Conservation (phyloP, 2,113 vertebrate genomes). For the Vicugna pacos region DNA sequence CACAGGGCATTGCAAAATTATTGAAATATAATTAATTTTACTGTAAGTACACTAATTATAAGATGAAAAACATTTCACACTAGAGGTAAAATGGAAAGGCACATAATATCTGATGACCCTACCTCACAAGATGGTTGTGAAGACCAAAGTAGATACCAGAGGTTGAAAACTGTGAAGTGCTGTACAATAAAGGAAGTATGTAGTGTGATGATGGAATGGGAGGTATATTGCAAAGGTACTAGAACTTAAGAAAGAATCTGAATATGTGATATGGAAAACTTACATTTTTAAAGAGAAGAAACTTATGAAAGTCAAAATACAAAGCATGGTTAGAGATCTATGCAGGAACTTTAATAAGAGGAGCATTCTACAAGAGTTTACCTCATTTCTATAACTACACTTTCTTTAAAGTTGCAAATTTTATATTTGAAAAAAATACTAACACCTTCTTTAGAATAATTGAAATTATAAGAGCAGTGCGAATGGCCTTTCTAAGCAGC, state of each 20-base stretch:
- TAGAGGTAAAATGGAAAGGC: neutral
- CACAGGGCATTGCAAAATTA: neutral
- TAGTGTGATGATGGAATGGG: neutral
- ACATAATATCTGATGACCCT: neutral
- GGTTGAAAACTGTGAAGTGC: neutral
- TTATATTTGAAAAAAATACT: neutral
- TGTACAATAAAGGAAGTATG: neutral
- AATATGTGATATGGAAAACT: neutral
- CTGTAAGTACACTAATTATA: neutral
- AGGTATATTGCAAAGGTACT: neutral
- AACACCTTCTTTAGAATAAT: neutral
- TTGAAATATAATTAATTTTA: neutral
- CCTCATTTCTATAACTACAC: neutral
- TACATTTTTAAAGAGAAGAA: neutral
- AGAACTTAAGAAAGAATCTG: neutral
- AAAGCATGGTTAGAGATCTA: neutral
- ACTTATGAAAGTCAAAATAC: constrained; percentile 1
- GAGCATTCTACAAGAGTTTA: neutral
- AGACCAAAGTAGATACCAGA: neutral
- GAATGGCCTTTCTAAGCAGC: neutral
- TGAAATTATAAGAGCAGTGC: neutral
- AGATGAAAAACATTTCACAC: neutral
- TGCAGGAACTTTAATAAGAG: neutral
- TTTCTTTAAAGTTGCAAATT: neutral
- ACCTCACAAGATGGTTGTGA: neutral